Percentiles rank a stretch among this genome's conserved stretches.
phyloP scores from a whole-genome alignment of 2,888 invertebrate species.

The Xylophagus ater region DNA sequence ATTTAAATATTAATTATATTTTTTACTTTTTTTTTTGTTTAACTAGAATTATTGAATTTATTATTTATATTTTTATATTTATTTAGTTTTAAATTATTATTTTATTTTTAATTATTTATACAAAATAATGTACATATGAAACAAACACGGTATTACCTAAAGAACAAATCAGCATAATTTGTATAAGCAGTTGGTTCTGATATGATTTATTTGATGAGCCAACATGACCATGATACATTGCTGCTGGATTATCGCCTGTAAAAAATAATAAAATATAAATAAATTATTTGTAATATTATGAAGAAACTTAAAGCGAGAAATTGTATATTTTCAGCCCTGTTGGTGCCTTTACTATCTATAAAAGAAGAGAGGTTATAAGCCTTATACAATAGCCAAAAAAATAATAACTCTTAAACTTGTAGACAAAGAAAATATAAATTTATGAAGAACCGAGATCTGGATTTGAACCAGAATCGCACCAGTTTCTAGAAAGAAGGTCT shows the following conservation, averaged over 20 bases:
- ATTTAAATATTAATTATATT: background rate
- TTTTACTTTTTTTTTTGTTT: background rate
- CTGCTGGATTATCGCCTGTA: slow-evolving; percentile 69
- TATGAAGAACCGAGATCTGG: no score
- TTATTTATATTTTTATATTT: background rate
- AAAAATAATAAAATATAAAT: slow-evolving; percentile 23
- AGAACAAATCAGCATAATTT: slow-evolving; percentile 12
- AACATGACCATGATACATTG: slow-evolving; percentile 53
- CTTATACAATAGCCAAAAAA: no score
- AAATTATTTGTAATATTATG: no score
- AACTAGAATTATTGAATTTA: background rate
- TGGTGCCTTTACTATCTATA: no score
- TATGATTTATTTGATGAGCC: slow-evolving; percentile 38
- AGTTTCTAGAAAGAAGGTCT: no score
- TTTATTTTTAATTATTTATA: slow-evolving; percentile 15
- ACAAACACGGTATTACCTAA: slow-evolving; percentile 10
- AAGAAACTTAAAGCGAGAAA: no score
- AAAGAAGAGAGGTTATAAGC: no score
- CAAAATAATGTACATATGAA: slow-evolving; percentile 11
- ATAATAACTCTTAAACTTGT: no score
- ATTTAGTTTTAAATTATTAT: background rate
- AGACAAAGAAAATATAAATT: no score
- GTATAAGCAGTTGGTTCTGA: slow-evolving; percentile 30
- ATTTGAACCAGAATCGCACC: no score
- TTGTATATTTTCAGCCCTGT: no score